Base-by-base conservation (phyloP, 2,797 vertebrate genomes). In the Odontamblyopus rebecca region DNA sequence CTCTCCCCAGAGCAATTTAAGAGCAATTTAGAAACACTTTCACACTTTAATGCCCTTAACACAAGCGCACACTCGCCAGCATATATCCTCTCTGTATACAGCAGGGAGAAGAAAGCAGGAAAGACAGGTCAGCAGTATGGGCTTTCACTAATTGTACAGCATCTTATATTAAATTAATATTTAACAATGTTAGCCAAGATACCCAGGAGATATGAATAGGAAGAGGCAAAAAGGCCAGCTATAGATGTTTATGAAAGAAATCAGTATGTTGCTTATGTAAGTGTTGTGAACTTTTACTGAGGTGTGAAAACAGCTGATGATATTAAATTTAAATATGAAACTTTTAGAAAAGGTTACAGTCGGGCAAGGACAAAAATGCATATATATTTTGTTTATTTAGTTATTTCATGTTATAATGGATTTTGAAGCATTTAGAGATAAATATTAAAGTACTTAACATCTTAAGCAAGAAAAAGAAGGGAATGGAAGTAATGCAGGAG, bases 21-120 rank as follows among this genome's bases (percentile, higher is more conserved):
- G 84, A 87, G 85, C 84, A 85, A 90, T 91, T 92, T 90, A 86
- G 81, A 91, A 90, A 88, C 70, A 65, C 79, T 86, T 91, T 88
- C 86, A 88, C 85, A 84, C 82, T 89, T 84, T 84, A 91, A 87
- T 79, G 68, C 82, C 80, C 76, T 85, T 78, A 85, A 79, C 79
- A 82, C 72, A 41, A 73, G 69, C 67, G 66, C 74, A 66, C 73
- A 72, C 18, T 68, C 67, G 48, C 74, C 73, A 35, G 75, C 69
- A 69, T 67, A 72, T 35, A 68, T 50, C 64, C 26, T 77, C 26
- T 76, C 61, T 26, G 44, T 30, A 35, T 44, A 61, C 32, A 62
- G 64, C 57, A 70, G 67, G 54, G 66, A 72, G 74, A 63, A 70
- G 44, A 57, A 74, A 63, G 76, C 70, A 69, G 51, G 84, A 86